Conservation (phyloP, 2,113 vertebrate species). For the Spilogale gracilis region DNA sequence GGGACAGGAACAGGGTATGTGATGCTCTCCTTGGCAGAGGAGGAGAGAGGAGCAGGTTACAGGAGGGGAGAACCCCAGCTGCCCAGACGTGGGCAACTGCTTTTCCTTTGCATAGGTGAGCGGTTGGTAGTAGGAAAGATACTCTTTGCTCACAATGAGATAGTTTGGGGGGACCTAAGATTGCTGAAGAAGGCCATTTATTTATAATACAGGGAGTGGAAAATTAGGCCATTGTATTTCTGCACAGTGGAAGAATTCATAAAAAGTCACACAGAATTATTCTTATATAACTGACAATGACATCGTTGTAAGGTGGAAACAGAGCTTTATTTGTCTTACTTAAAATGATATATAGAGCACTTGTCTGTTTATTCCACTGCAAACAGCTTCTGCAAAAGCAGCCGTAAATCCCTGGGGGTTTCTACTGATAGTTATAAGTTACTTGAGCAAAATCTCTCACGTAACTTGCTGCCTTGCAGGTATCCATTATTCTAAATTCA, state of each 20-base stretch:
- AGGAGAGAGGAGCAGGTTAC: background rate
- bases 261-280: conserved; percentile 93
- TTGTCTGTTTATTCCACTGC: conserved; percentile 93
- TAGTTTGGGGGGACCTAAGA: conserved; percentile 79
- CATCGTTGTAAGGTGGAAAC: conserved; percentile 92
- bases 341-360: conserved; percentile 94
- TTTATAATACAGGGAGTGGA: conserved; percentile 88
- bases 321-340: conserved; percentile 94
- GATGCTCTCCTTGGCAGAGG: background rate
- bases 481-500: conserved; percentile 92
- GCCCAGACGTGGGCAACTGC: background rate
- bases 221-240: conserved; percentile 92
- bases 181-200: conserved; percentile 88
- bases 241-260: conserved; percentile 93
- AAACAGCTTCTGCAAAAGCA: conserved; percentile 93
- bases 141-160: background rate
- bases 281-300: conserved; percentile 93
- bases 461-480: conserved; percentile 91
- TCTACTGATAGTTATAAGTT: conserved; percentile 92
- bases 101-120: conserved; percentile 47
- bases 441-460: conserved; percentile 91
- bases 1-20: background rate
- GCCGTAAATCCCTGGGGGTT: conserved; percentile 86
- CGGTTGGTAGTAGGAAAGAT: background rate
- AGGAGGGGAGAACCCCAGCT: background rate